phyloP scores from a whole-genome alignment of 2,113 vertebrate species.

The Rhegmatorhina hoffmannsi region DNA sequence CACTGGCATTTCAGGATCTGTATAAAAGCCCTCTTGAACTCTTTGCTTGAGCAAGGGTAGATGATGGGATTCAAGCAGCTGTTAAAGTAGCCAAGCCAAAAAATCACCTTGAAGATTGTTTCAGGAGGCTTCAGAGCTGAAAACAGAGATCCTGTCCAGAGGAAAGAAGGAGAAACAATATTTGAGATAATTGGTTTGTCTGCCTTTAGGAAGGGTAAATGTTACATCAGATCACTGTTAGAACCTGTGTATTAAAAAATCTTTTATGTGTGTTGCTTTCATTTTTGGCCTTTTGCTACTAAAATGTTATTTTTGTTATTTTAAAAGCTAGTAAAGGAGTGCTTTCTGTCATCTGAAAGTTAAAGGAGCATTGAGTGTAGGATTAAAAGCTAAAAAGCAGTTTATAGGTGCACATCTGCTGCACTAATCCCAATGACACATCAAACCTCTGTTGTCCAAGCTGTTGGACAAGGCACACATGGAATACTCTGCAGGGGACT shows the following conservation, averaged over 20 bases:
- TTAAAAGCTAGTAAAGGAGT: neutral
- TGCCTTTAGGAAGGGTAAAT: neutral
- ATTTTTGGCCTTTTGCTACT: neutral
- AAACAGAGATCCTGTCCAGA: constrained; percentile 87
- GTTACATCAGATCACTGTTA: neutral
- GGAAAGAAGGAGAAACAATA: constrained; percentile 14
- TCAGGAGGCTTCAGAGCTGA: constrained; percentile 86
- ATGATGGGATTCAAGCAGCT: constrained; percentile 98
- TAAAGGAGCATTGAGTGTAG: neutral
- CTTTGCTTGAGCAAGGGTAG: constrained; percentile 96
- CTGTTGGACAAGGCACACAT: neutral
- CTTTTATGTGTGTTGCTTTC: neutral
- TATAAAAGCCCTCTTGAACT: constrained; percentile 96
- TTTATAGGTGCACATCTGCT: neutral
- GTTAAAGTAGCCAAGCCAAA: constrained; percentile 99
- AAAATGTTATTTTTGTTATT: neutral
- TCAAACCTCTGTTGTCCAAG: neutral
- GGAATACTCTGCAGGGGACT: neutral
- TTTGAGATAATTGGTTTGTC: neutral
- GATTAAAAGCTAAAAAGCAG: neutral
- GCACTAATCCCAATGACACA: neutral
- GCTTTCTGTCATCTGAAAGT: neutral
- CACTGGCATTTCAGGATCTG: constrained; percentile 91
- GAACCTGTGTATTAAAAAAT: neutral
- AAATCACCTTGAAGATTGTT: constrained; percentile 92